Evolutionary conservation across 2,888 invertebrate genomes (phyloP).

Genomic region (Amblyjoppa proteus): DNA sequence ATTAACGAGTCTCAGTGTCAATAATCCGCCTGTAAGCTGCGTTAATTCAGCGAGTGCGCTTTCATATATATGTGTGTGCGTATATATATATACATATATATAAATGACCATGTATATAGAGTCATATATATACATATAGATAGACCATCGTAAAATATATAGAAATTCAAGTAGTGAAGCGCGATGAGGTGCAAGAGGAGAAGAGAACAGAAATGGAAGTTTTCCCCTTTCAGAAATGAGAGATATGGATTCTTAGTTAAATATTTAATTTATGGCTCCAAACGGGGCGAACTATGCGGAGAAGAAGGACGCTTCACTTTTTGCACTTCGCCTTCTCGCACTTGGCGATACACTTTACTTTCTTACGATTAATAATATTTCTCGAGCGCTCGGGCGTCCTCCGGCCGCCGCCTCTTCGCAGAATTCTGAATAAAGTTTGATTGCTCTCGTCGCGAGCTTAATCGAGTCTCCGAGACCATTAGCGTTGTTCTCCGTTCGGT

Average conservation of each 20-base stretch:
- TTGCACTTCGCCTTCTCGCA: slow-evolving; percentile 12
- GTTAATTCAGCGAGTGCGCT: slow-evolving; percentile 3
- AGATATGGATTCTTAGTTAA: slow-evolving; percentile 46
- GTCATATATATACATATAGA: background rate
- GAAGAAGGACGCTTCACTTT: slow-evolving; percentile 37
- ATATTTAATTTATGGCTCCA: slow-evolving; percentile 60
- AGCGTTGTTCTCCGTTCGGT: background rate
- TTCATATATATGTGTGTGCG: background rate
- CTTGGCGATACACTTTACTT: slow-evolving; percentile 34
- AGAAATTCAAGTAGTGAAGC: background rate
- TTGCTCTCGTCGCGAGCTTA: slow-evolving; percentile 40
- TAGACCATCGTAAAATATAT: slow-evolving; percentile 13
- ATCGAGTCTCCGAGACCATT: slow-evolving; percentile 47
- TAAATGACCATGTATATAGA: background rate
- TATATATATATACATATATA: background rate
- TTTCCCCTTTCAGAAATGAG: slow-evolving; percentile 33
- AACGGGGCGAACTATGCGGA: slow-evolving; percentile 42
- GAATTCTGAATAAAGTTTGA: slow-evolving; percentile 53
- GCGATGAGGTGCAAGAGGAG: slow-evolving; percentile 26
- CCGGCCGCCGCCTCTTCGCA: slow-evolving; percentile 5
- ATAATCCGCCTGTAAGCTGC: background rate
- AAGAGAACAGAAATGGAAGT: slow-evolving; percentile 50
- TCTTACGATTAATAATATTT: slow-evolving; percentile 53
- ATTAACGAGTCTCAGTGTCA: slow-evolving; percentile 29
- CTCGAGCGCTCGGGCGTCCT: background rate